A percentile compares a stretch with the other conserved stretches of the same genome.
Evolutionary conservation across 2,888 invertebrate genomes (phyloP).

Genomic region (Peribatodes rhomboidaria): DNA sequence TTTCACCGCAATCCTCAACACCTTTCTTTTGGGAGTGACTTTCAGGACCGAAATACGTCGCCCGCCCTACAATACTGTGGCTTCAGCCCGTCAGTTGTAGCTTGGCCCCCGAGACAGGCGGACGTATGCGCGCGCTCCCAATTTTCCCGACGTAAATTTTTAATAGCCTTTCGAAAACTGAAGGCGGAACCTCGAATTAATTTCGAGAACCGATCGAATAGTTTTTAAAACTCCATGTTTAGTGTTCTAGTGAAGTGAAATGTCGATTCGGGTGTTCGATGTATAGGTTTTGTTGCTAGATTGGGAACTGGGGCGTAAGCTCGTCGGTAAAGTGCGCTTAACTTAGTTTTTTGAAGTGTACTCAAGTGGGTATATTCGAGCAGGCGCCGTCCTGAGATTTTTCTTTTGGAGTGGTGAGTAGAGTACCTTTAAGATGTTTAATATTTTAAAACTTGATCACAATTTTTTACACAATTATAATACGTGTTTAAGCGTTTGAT

Average conservation of each 20-base stretch:
- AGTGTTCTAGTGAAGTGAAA: slow-evolving; percentile 57
- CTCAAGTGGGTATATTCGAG: slow-evolving; percentile 65
- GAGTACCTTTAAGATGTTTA: slow-evolving; percentile 25
- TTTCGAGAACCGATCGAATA: slow-evolving; percentile 52
- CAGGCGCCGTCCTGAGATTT: slow-evolving; percentile 71
- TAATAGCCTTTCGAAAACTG: slow-evolving; percentile 68
- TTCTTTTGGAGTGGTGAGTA: slow-evolving; percentile 71
- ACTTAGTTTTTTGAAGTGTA: slow-evolving; percentile 78
- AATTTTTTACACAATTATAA: neutral
- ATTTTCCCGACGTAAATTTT: slow-evolving; percentile 70
- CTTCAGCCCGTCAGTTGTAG: slow-evolving; percentile 51
- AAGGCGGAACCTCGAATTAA: slow-evolving; percentile 56
- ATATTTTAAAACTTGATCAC: neutral
- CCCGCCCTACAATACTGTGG: slow-evolving; percentile 47
- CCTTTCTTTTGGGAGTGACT: slow-evolving; percentile 22
- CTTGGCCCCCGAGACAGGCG: slow-evolving; percentile 43
- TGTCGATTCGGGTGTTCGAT: slow-evolving; percentile 42
- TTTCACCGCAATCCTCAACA: slow-evolving; percentile 9
- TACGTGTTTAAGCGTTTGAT: too few species aligned
- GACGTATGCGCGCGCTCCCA: slow-evolving; percentile 44
- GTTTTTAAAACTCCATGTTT: slow-evolving; percentile 46
- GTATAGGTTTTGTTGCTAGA: slow-evolving; percentile 26
- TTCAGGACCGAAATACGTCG: slow-evolving; percentile 44
- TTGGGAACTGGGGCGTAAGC: slow-evolving; percentile 44
- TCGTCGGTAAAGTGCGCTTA: slow-evolving; percentile 58